A percentile compares a stretch with the other conserved stretches of the same genome.
Conservation (phyloP, 2,113 vertebrate genomes). For the Ranitomeya variabilis region DNA sequence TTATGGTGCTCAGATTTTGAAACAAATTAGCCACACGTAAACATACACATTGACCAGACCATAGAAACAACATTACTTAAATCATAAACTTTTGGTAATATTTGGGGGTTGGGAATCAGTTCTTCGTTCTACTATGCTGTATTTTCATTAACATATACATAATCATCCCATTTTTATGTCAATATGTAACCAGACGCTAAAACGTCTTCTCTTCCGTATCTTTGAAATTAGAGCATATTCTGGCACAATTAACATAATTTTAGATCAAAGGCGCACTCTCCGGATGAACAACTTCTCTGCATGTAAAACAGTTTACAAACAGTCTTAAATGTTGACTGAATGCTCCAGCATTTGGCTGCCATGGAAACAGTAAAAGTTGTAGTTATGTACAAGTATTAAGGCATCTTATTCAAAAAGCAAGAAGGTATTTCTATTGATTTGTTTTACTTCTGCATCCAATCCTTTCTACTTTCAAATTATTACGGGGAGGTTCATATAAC, state of each 20-base stretch:
- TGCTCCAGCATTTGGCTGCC: conserved; percentile 27
- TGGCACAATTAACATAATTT: conserved; percentile 41
- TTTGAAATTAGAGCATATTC: conserved; percentile 10
- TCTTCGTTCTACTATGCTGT: neutral
- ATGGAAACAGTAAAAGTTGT: conserved; percentile 33
- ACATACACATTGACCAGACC: neutral
- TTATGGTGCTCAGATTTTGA: neutral
- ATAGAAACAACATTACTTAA: neutral
- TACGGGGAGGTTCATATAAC: neutral
- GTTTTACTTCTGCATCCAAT: neutral
- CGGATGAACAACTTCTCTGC: conserved; percentile 36
- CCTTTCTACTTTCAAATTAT: neutral
- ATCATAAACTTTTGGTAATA: neutral
- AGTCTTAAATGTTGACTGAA: conserved; percentile 45
- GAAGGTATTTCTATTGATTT: neutral
- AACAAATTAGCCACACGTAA: neutral
- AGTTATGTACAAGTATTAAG: conserved; percentile 9
- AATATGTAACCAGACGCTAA: too few species aligned
- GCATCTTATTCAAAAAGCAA: conserved; percentile 23
- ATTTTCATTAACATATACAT: neutral
- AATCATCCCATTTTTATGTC: neutral
- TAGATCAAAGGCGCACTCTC: conserved; percentile 24
- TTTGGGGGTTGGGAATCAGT: neutral
- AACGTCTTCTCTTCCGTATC: neutral
- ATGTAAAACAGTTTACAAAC: conserved; percentile 49